phyloP scores from a whole-genome alignment of 2,888 invertebrate genomes.

The Xanthorhoe designata region DNA sequence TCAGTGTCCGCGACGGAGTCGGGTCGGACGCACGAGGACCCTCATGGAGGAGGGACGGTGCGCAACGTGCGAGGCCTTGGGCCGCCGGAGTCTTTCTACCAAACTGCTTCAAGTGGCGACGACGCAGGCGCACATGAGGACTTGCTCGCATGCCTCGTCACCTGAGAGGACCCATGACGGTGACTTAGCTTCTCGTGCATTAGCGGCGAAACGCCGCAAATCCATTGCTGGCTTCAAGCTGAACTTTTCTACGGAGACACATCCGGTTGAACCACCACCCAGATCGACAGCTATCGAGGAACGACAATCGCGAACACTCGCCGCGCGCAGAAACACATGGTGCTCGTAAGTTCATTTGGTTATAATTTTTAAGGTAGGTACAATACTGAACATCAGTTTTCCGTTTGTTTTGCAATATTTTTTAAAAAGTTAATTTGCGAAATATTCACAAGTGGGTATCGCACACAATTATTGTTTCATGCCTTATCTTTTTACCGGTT shows the following conservation, averaged over 20 bases:
- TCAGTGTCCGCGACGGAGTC: constrained; percentile 81
- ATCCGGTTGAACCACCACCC: constrained; percentile 61
- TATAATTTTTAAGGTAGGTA: not conserved
- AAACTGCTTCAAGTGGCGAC: constrained; percentile 81
- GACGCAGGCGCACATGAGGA: constrained; percentile 80
- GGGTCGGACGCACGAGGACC: constrained; percentile 80
- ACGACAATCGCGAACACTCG: constrained; percentile 60
- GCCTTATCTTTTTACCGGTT: constrained; percentile 57
- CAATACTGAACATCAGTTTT: not conserved
- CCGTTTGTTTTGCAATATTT: not conserved
- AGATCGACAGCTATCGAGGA: constrained; percentile 61
- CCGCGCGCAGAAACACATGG: constrained; percentile 82
- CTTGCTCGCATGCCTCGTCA: constrained; percentile 68
- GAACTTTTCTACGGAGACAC: constrained; percentile 53
- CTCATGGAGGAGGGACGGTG: constrained; percentile 81
- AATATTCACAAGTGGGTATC: constrained; percentile 16
- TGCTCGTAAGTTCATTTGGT: constrained; percentile 75
- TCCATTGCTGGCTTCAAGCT: constrained; percentile 78
- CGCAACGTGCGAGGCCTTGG: constrained; percentile 80
- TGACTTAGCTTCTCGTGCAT: constrained; percentile 75
- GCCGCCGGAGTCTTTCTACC: constrained; percentile 75
- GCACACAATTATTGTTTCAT: constrained; percentile 42
- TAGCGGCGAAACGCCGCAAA: constrained; percentile 80
- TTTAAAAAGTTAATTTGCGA: constrained; percentile 8
- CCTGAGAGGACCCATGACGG: constrained; percentile 68